Evolutionary conservation across 2,113 vertebrate species (phyloP).

Genomic region (Forbesichthys papilliferus): DNA sequence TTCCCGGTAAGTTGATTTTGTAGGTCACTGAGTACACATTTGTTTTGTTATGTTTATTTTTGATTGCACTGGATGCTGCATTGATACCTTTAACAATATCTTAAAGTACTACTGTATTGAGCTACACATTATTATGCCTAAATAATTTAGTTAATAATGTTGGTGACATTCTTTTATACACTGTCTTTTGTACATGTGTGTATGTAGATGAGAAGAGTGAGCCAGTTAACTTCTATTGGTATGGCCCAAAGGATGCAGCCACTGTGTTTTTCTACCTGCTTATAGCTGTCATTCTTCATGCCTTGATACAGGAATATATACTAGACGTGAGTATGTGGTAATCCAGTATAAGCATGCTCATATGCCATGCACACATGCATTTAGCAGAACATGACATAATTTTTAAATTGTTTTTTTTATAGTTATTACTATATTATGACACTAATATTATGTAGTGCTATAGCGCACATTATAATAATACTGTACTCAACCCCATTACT

Average conservation of each 20-base stretch:
- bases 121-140: too few species aligned
- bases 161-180: neutral
- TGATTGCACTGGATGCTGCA: neutral
- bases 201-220: constrained; percentile 75
- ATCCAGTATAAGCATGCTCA: neutral
- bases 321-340: constrained; percentile 75
- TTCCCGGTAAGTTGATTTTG: constrained; percentile 63
- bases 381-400: too few species aligned
- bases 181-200: constrained; percentile 7
- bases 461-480: too few species aligned
- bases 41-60: neutral
- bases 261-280: constrained; percentile 86
- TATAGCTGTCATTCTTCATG: constrained; percentile 82
- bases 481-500: too few species aligned
- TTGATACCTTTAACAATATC: too few species aligned
- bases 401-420: too few species aligned
- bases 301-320: constrained; percentile 84
- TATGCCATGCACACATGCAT: too few species aligned
- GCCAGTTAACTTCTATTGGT: constrained; percentile 77
- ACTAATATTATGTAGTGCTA: too few species aligned
- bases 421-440: too few species aligned
- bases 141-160: neutral
- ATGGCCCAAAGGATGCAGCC: constrained; percentile 81
- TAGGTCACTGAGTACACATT: neutral
- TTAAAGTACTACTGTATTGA: too few species aligned